phyloP scores from a whole-genome alignment of 92 coral and sea anemone species.

The Porites rus region DNA sequence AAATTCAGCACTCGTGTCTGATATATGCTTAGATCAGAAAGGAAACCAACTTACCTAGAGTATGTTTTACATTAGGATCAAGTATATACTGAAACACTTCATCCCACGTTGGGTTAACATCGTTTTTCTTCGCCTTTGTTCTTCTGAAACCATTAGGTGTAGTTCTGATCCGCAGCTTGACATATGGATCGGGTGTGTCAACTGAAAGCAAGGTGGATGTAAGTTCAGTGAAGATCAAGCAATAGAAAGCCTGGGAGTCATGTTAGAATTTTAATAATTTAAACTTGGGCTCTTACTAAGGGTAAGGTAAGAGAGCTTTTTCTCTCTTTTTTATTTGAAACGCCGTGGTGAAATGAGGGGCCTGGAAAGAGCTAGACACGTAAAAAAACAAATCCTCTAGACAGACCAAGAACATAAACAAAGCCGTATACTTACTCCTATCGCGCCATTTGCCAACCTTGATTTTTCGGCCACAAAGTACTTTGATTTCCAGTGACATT shows the following conservation, averaged over 20 bases:
- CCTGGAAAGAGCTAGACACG: neutral
- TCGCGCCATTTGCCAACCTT: neutral
- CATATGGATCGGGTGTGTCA: conserved; percentile 73
- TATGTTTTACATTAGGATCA: conserved; percentile 53
- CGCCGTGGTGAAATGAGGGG: neutral
- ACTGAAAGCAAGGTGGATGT: conserved; percentile 4
- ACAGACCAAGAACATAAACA: neutral
- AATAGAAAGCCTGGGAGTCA: neutral
- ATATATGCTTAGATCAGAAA: too few relatives aligned
- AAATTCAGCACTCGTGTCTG: too few relatives aligned
- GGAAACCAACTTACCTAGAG: conserved; percentile 35
- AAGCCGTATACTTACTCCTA: neutral
- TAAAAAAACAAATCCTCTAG: neutral
- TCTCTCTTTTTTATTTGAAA: too few relatives aligned
- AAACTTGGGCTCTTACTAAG: too few relatives aligned
- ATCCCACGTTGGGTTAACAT: conserved; percentile 63
- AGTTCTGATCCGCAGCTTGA: conserved; percentile 52
- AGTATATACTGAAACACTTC: conserved; percentile 58
- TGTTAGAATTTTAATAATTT: too few relatives aligned
- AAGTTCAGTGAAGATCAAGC: neutral
- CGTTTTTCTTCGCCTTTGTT: conserved; percentile 50
- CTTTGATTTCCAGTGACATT: conserved; percentile 7
- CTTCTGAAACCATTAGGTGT: conserved; percentile 62
- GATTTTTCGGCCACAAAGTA: conserved; percentile 4
- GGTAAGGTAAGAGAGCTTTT: too few relatives aligned